Conservation (phyloP, 2,888 invertebrate species). For the Cistogaster globosa region DNA sequence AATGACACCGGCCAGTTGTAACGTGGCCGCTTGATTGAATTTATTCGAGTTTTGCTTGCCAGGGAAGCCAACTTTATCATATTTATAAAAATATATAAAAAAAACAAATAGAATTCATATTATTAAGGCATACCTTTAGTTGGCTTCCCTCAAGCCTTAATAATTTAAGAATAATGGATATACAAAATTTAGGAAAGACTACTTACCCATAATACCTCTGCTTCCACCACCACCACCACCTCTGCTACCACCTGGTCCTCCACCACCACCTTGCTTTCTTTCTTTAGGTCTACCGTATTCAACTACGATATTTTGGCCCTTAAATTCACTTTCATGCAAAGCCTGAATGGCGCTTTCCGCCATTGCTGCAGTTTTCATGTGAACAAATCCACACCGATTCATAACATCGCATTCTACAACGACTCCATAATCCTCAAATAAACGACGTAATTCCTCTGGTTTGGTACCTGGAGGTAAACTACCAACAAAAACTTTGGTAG, state of each 20-base stretch:
- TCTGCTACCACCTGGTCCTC: conserved; percentile 75
- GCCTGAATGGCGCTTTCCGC: conserved; percentile 92
- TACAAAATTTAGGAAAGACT: background rate
- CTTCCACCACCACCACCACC: conserved; percentile 75
- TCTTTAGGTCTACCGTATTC: conserved; percentile 92
- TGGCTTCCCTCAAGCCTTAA: conserved; percentile 68
- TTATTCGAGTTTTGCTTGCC: conserved; percentile 67
- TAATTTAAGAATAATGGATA: conserved; percentile 2
- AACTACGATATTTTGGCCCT: conserved; percentile 92
- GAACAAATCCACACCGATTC: conserved; percentile 97
- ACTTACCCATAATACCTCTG: conserved; percentile 76
- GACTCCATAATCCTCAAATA: conserved; percentile 93
- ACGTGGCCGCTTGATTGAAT: conserved; percentile 70
- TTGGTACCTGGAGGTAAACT: conserved; percentile 93
- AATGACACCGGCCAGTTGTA: conserved; percentile 73
- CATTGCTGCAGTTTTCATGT: conserved; percentile 92
- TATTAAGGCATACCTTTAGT: conserved; percentile 49
- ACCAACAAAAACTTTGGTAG: conserved; percentile 94
- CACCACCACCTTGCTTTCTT: conserved; percentile 77
- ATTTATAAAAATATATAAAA: conserved; percentile 49
- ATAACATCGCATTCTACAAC: conserved; percentile 97
- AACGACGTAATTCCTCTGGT: conserved; percentile 90
- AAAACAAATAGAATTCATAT: conserved; percentile 59
- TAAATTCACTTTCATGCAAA: conserved; percentile 91
- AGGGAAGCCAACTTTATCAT: conserved; percentile 73